Percentiles rank a stretch among this genome's conserved stretches.
phyloP scores from a whole-genome alignment of 2,113 vertebrate genomes.

The Oenanthe melanoleuca region DNA sequence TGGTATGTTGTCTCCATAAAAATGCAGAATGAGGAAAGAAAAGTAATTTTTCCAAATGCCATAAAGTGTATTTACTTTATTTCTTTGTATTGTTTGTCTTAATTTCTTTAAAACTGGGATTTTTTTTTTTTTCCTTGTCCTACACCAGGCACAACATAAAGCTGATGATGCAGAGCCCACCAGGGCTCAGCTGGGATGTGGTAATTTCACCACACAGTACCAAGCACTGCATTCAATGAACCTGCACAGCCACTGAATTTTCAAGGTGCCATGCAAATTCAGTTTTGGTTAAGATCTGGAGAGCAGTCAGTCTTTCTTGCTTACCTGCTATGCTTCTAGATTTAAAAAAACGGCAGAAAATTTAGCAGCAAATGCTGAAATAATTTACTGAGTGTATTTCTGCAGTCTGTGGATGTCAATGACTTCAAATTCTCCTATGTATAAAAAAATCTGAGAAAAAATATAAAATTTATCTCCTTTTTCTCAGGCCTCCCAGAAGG shows the following conservation, averaged over 20 bases:
- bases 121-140: background rate
- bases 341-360: background rate
- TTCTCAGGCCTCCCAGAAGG: background rate
- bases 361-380: background rate
- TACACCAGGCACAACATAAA: background rate
- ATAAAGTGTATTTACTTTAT: background rate
- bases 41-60: background rate
- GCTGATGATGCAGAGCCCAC: background rate
- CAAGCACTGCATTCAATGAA: background rate
- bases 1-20: background rate
- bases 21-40: background rate
- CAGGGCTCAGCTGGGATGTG: background rate
- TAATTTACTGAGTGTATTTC: background rate
- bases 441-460: background rate
- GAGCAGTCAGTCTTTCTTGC: background rate
- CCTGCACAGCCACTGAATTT: background rate
- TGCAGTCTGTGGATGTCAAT: background rate
- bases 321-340: background rate
- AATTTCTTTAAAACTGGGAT: background rate
- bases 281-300: background rate
- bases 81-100: background rate
- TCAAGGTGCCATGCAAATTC: background rate
- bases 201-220: background rate
- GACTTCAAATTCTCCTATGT: background rate
- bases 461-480: background rate